Conservation (phyloP, 2,888 invertebrate genomes). For the Acanthosepion pharaonis region DNA sequence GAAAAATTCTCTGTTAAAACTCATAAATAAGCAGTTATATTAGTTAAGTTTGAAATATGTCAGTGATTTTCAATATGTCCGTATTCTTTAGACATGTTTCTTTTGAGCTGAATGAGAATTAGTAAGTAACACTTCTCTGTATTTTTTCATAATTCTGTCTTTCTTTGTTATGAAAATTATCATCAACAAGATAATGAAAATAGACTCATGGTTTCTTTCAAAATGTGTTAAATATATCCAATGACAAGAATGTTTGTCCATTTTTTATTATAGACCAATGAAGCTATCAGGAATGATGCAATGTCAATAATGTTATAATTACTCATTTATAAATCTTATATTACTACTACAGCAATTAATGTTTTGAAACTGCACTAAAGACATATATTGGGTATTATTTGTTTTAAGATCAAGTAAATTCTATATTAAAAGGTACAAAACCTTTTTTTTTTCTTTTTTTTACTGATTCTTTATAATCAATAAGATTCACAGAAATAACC, state of each 20-base stretch:
- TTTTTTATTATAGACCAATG: background rate
- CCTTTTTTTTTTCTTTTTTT: no score
- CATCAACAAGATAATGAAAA: background rate
- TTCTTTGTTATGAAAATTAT: background rate
- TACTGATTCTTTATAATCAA: no score
- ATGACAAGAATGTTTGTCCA: no score
- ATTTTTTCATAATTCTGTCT: background rate
- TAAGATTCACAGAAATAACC: no score
- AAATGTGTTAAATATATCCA: background rate
- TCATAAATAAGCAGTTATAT: no score
- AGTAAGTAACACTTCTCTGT: no score
- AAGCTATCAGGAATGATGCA: background rate
- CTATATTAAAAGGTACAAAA: no score
- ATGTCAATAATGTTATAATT: background rate
- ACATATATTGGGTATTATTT: background rate
- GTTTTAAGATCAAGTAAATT: background rate
- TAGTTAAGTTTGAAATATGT: background rate
- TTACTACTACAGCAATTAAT: background rate
- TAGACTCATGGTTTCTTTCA: background rate
- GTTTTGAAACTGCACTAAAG: background rate
- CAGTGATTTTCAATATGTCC: background rate
- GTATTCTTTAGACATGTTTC: background rate
- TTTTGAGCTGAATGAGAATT: background rate
- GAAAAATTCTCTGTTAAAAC: no score
- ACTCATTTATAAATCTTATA: background rate